These are phyloP conservation scores for Habrosyne pyritoides DNA, from an alignment of 2,888 invertebrate species.

Conservation along the genomic window DNA sequence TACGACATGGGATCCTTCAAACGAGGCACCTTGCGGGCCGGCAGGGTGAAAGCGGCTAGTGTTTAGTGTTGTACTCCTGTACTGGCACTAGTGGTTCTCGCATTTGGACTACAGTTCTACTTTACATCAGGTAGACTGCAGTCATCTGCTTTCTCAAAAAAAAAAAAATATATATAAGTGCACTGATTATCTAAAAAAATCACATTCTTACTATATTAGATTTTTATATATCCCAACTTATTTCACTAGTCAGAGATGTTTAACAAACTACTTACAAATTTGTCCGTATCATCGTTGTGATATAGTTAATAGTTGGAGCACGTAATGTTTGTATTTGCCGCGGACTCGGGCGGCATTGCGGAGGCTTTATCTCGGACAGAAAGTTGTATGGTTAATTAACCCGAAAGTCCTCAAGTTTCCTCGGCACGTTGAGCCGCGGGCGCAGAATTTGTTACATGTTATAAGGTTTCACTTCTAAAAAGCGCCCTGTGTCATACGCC, in stretches of 20 bases:
- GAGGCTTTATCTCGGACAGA: constrained; percentile 57
- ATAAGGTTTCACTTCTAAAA: constrained; percentile 42
- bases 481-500: constrained; percentile 27
- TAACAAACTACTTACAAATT: neutral
- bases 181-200: too few species aligned
- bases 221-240: neutral
- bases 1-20: too few species aligned
- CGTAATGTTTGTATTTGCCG: constrained; percentile 53
- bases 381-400: constrained; percentile 73
- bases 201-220: too few species aligned
- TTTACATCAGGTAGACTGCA: too few species aligned
- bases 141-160: too few species aligned
- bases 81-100: too few species aligned
- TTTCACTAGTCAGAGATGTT: too few species aligned
- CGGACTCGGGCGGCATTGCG: constrained; percentile 43
- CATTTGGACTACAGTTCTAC: too few species aligned
- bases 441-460: constrained; percentile 61
- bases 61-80: too few species aligned
- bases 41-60: too few species aligned
- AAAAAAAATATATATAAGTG: too few species aligned
- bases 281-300: neutral
- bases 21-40: too few species aligned
- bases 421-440: constrained; percentile 65
- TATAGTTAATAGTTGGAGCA: constrained; percentile 39
- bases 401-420: constrained; percentile 64